These are phyloP conservation scores for Imbricaverruca yamaguchii DNA, from an alignment of 2,888 invertebrate genomes.

Conservation along the genomic window DNA sequence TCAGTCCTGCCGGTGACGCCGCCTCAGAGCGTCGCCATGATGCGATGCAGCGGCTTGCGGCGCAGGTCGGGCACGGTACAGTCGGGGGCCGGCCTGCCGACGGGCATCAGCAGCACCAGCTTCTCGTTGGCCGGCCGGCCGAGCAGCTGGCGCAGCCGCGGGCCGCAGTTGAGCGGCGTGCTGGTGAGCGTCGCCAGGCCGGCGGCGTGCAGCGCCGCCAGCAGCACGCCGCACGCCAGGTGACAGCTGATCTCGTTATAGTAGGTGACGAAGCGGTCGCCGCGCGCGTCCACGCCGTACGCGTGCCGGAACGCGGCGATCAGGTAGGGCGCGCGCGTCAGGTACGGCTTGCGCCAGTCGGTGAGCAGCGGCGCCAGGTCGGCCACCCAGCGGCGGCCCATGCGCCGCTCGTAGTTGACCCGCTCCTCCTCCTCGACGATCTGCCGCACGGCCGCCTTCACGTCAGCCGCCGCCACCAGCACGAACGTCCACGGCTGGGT, in stretches of 20 bases:
- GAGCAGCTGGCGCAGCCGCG: constrained; percentile 63
- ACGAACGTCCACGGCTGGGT: constrained; percentile 90
- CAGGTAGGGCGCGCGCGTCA: constrained; percentile 76
- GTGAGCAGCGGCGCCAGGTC: constrained; percentile 70
- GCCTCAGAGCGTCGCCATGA: constrained; percentile 49
- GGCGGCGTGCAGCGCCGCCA: constrained; percentile 80
- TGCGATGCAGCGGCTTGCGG: constrained; percentile 64
- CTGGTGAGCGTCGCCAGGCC: constrained; percentile 80
- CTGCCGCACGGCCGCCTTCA: constrained; percentile 53
- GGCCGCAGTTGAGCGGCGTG: constrained; percentile 84
- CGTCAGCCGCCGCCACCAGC: constrained; percentile 54
- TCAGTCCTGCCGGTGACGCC: no score
- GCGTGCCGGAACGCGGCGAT: constrained; percentile 78
- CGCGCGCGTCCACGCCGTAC: constrained; percentile 48
- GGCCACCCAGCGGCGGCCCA: constrained; percentile 75
- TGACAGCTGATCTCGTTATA: constrained; percentile 83
- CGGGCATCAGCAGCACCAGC: constrained; percentile 68
- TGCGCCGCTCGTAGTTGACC: constrained; percentile 70
- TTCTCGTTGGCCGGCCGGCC: constrained; percentile 73
- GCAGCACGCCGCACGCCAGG: constrained; percentile 71
- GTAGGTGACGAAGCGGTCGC: constrained; percentile 45
- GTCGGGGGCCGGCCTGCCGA: constrained; percentile 72
- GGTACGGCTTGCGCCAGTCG: constrained; percentile 70
- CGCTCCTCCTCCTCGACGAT: constrained; percentile 83
- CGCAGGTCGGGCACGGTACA: constrained; percentile 67